These are phyloP conservation scores for Neelides folsomi DNA, from an alignment of 2,888 invertebrate species.

Conservation along the genomic window DNA sequence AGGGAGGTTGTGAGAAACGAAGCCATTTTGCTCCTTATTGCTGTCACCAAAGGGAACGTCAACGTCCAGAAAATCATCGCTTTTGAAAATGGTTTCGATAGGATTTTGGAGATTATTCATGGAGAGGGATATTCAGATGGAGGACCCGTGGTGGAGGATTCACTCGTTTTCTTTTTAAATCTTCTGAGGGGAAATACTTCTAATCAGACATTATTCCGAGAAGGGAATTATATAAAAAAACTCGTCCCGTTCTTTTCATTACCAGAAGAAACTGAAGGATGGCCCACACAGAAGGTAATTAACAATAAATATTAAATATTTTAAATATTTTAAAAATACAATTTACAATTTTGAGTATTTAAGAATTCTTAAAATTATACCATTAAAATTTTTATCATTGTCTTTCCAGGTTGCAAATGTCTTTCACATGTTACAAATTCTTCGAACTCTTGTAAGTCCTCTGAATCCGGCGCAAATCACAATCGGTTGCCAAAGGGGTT, in stretches of 20 bases:
- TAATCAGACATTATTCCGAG: constrained; percentile 97
- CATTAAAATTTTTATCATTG: constrained; percentile 1
- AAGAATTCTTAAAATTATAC: background rate
- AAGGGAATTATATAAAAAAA: constrained; percentile 82
- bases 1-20: constrained; percentile 93
- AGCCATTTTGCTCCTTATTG: constrained; percentile 74
- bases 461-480: constrained; percentile 73
- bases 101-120: constrained; percentile 79
- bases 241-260: constrained; percentile 76
- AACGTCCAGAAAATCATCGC: constrained; percentile 98
- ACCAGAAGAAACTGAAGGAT: constrained; percentile 50
- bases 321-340: too few relatives aligned
- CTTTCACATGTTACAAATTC: constrained; percentile 40
- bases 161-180: constrained; percentile 80
- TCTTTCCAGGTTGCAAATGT: constrained; percentile 23
- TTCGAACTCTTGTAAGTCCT: constrained; percentile 83
- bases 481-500: constrained; percentile 67
- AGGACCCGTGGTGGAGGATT: constrained; percentile 96
- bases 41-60: constrained; percentile 84
- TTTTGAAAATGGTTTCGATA: constrained; percentile 96
- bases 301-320: constrained; percentile 38
- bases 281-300: constrained; percentile 70
- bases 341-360: too few relatives aligned
- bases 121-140: constrained; percentile 88
- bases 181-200: constrained; percentile 87